Conservation (phyloP, 2,888 invertebrate species). For the Drosophila eohydei region DNA sequence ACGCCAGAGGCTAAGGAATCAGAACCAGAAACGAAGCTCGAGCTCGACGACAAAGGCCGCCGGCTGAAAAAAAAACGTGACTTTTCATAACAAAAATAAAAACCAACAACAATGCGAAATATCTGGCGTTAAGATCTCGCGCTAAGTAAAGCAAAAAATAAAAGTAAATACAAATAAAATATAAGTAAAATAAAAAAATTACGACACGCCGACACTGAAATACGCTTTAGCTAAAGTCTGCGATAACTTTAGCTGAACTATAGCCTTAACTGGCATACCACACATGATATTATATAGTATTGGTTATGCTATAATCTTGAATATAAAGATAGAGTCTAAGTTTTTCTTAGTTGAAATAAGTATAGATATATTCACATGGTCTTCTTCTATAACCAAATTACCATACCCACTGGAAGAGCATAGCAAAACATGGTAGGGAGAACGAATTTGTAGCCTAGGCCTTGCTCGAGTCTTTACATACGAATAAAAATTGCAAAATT, state of each 20-base stretch:
- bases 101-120: constrained; percentile 40
- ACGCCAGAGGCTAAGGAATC: constrained; percentile 19
- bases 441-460: constrained; percentile 44
- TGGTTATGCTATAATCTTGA: neutral
- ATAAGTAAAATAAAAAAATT: constrained; percentile 3
- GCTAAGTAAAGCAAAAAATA: constrained; percentile 21
- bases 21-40: constrained; percentile 20
- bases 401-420: neutral
- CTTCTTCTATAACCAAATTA: neutral
- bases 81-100: constrained; percentile 55
- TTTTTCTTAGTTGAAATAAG: neutral
- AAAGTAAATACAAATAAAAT: constrained; percentile 16
- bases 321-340: neutral
- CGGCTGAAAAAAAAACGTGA: constrained; percentile 60
- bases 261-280: neutral
- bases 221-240: neutral
- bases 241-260: neutral
- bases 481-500: constrained; percentile 68
- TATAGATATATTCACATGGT: neutral
- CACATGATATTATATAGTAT: neutral
- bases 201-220: neutral
- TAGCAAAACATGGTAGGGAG: neutral
- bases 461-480: constrained; percentile 46
- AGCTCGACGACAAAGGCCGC: constrained; percentile 30
- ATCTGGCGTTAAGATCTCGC: constrained; percentile 48